Conservation (phyloP, 2,888 invertebrate genomes). For the Agriopis leucophaearia region DNA sequence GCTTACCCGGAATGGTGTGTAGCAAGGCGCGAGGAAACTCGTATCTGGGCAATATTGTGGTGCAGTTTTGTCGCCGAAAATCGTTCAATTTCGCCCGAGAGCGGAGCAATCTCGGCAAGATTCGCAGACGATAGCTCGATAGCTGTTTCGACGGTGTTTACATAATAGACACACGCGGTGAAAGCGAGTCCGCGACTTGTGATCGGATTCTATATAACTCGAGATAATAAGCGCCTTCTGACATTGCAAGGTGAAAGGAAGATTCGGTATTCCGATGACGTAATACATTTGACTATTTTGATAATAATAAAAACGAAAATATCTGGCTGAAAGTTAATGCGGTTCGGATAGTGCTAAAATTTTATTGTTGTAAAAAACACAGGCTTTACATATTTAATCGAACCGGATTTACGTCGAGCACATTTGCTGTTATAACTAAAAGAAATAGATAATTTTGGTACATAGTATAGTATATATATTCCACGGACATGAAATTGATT, state of each 20-base stretch:
- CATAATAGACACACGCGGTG: constrained; percentile 60
- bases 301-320: constrained; percentile 11
- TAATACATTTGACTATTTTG: constrained; percentile 25
- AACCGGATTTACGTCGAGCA: constrained; percentile 25
- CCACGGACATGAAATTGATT: neutral
- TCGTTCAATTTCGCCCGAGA: constrained; percentile 43
- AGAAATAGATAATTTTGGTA: neutral
- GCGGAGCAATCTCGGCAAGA: constrained; percentile 51
- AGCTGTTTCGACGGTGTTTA: constrained; percentile 59
- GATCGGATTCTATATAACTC: constrained; percentile 57
- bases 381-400: constrained; percentile 26
- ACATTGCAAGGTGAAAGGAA: constrained; percentile 50
- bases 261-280: constrained; percentile 35
- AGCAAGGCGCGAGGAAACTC: constrained; percentile 21
- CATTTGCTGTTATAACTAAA: neutral
- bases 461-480: neutral
- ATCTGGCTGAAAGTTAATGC: neutral
- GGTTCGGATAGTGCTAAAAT: constrained; percentile 17
- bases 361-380: constrained; percentile 37
- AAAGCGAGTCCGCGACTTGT: constrained; percentile 56
- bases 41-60: constrained; percentile 33
- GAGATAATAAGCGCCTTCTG: constrained; percentile 53
- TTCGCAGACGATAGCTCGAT: constrained; percentile 56
- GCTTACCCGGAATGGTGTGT: constrained; percentile 11
- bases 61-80: constrained; percentile 42